These are phyloP conservation scores for Peucedramus taeniatus DNA, from an alignment of 2,113 vertebrate species.

Conservation along the genomic window DNA sequence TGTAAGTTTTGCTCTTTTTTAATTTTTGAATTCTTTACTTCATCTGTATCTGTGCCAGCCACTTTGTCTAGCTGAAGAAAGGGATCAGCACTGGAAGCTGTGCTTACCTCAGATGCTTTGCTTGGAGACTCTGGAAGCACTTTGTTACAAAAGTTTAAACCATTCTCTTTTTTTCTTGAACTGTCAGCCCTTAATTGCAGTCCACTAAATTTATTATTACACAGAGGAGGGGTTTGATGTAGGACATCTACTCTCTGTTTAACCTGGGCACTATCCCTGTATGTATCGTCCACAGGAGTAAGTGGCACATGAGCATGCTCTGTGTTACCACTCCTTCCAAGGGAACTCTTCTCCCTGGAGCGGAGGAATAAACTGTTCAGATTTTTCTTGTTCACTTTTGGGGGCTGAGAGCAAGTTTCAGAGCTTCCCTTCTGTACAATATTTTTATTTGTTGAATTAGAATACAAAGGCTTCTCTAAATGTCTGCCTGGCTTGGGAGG, in stretches of 20 bases:
- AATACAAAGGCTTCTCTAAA: background rate
- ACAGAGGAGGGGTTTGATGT: background rate
- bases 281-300: background rate
- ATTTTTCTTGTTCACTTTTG: background rate
- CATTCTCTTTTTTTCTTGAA: background rate
- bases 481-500: background rate
- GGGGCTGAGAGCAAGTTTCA: background rate
- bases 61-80: background rate
- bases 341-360: background rate
- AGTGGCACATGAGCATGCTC: fast-evolving
- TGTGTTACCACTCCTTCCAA: background rate
- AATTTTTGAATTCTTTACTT: background rate
- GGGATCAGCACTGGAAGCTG: background rate
- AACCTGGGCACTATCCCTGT: background rate
- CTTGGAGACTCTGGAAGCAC: constrained; percentile 20
- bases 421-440: background rate
- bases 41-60: background rate
- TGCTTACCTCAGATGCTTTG: background rate
- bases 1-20: background rate
- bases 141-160: background rate
- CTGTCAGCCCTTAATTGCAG: background rate
- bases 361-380: background rate
- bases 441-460: background rate
- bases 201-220: background rate
- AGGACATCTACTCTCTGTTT: background rate